Evolutionary conservation across 2,113 vertebrate species (phyloP).

Genomic region (Hipposideros armiger): DNA sequence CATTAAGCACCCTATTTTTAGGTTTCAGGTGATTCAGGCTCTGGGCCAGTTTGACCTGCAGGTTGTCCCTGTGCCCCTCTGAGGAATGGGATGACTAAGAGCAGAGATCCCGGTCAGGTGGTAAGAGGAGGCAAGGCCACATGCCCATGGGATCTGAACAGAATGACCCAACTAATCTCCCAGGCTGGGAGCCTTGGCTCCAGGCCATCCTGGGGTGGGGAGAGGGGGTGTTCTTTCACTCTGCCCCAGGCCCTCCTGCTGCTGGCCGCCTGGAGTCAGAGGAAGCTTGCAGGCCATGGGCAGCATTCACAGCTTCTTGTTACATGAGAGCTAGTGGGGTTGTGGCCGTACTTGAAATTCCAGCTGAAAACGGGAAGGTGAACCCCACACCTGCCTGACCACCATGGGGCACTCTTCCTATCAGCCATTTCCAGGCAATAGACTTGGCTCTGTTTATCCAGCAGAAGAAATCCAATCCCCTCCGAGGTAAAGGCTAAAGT

Average conservation of each 20-base stretch:
- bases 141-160: conserved; percentile 56
- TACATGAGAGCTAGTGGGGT: neutral
- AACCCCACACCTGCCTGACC: conserved; percentile 26
- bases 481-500: conserved; percentile 82
- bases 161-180: conserved; percentile 73
- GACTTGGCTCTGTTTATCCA: conserved; percentile 74
- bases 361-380: neutral
- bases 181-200: conserved; percentile 57
- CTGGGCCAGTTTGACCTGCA: conserved; percentile 62
- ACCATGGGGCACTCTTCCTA: conserved; percentile 8
- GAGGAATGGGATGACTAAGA: conserved; percentile 57
- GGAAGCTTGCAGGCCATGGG: neutral
- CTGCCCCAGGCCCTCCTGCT: neutral
- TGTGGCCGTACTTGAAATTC: neutral
- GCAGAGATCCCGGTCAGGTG: conserved; percentile 56
- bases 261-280: neutral
- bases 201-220: neutral
- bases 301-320: neutral
- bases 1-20: conserved; percentile 39
- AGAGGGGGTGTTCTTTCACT: neutral
- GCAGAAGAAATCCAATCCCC: conserved; percentile 76
- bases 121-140: conserved; percentile 56
- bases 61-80: conserved; percentile 19
- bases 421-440: conserved; percentile 77
- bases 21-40: conserved; percentile 57